Evolutionary conservation across 2,888 invertebrate species (phyloP).

Genomic region (Augiades crinisus): DNA sequence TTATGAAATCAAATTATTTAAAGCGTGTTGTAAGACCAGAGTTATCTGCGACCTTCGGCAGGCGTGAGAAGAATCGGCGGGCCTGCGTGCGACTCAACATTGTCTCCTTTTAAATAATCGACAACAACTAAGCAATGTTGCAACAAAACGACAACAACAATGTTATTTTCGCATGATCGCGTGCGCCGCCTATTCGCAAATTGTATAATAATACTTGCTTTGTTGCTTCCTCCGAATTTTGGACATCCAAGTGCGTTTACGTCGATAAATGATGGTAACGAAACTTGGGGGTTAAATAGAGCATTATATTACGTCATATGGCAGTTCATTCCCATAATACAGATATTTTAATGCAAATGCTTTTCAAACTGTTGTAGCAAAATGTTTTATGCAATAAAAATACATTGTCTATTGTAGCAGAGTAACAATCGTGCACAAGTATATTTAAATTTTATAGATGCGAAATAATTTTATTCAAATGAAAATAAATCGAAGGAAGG

Average conservation of each 20-base stretch:
- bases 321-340: no score
- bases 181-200: constrained; percentile 43
- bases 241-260: constrained; percentile 11
- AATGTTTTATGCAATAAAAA: no score
- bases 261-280: constrained; percentile 3
- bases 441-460: no score
- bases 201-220: constrained; percentile 39
- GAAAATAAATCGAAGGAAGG: no score
- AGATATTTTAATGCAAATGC: no score
- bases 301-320: neutral
- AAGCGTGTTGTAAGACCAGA: constrained; percentile 72
- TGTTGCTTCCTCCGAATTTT: constrained; percentile 13
- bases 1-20: constrained; percentile 78
- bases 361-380: no score
- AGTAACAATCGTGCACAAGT: no score
- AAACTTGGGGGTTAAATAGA: neutral
- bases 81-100: constrained; percentile 68
- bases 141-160: constrained; percentile 54
- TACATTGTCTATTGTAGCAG: no score
- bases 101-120: constrained; percentile 77
- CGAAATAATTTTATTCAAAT: no score
- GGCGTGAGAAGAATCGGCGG: constrained; percentile 68
- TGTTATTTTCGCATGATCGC: constrained; percentile 53
- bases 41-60: constrained; percentile 75
- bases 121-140: constrained; percentile 62